Conservation (phyloP, 2,797 vertebrate genomes). For the Cebuella pygmaea region DNA sequence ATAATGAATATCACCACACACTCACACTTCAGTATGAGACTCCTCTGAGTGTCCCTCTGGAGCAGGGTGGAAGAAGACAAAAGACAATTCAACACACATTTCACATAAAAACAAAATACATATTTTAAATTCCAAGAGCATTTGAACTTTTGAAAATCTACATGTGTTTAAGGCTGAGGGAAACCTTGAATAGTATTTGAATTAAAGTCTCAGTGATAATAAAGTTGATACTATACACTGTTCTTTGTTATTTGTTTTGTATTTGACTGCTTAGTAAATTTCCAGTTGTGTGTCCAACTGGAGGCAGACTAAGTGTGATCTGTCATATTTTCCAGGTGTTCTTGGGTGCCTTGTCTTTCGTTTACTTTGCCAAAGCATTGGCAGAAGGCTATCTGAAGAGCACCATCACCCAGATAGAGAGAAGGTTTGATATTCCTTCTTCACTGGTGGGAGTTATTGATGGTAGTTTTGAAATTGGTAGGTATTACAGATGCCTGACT, state of each 20-base stretch:
- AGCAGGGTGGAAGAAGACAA: not conserved
- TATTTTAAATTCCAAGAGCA: not conserved
- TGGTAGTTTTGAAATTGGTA: slow-evolving; percentile 98
- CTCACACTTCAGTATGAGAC: not conserved
- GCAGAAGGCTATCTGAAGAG: slow-evolving; percentile 96
- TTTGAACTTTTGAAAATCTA: not conserved
- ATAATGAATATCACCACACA: not conserved
- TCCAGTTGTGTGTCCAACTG: not conserved
- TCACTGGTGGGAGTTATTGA: slow-evolving; percentile 95
- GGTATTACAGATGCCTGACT: slow-evolving; percentile 64
- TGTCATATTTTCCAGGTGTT: slow-evolving; percentile 90
- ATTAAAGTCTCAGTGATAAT: not conserved
- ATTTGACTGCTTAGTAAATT: not conserved
- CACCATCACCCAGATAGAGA: slow-evolving; percentile 96
- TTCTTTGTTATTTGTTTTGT: not conserved
- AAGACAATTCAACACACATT: not conserved
- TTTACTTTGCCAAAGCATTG: slow-evolving; percentile 95
- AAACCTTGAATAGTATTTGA: not conserved
- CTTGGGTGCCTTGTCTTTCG: slow-evolving; percentile 93
- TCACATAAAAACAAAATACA: not conserved
- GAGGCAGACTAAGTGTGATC: not conserved
- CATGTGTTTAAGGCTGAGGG: not conserved
- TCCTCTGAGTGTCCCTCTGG: not conserved
- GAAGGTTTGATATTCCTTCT: slow-evolving; percentile 95
- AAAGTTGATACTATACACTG: not conserved